These are phyloP conservation scores for Anguilla japonica DNA, from an alignment of 2,113 vertebrate species.

Conservation along the genomic window DNA sequence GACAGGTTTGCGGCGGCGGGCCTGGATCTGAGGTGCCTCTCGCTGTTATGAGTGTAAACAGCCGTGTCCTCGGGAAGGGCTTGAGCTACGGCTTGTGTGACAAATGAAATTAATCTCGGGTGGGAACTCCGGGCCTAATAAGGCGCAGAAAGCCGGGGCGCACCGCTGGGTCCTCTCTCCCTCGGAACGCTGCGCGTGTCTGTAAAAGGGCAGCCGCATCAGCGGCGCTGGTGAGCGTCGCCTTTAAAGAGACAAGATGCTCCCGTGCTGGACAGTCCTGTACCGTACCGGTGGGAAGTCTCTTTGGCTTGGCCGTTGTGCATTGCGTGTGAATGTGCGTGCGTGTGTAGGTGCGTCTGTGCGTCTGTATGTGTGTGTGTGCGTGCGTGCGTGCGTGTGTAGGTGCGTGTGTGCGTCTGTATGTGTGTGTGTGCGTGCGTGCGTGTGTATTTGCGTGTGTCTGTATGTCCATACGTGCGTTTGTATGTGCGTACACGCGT, in stretches of 20 bases:
- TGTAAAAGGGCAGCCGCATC: not conserved
- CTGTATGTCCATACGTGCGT: slow-evolving; percentile 35
- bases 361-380: not conserved
- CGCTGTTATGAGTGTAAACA: not conserved
- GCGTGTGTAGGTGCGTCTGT: not conserved
- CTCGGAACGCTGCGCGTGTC: not conserved
- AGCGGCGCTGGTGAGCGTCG: not conserved
- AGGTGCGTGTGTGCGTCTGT: not conserved
- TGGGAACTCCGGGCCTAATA: not conserved
- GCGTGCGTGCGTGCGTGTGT: slow-evolving; percentile 4
- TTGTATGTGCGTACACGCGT: slow-evolving; percentile 25
- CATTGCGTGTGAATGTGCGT: slow-evolving; percentile 4
- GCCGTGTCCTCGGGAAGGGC: not conserved
- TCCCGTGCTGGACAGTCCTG: not conserved
- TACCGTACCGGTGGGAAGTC: not conserved
- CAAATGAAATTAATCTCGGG: not conserved
- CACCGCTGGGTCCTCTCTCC: not conserved
- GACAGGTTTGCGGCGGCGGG: not conserved
- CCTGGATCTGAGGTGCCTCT: not conserved
- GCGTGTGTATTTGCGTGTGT: not conserved
- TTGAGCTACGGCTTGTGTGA: not conserved
- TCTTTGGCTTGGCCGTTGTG: not conserved
- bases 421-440: slow-evolving; percentile 39
- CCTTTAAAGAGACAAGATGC: not conserved
- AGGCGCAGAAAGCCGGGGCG: not conserved